These are phyloP conservation scores for Pseudorhiza aurosa DNA, from an alignment of 30 jellyfish, hydroid and myxozoan species.

Conservation along the genomic window DNA sequence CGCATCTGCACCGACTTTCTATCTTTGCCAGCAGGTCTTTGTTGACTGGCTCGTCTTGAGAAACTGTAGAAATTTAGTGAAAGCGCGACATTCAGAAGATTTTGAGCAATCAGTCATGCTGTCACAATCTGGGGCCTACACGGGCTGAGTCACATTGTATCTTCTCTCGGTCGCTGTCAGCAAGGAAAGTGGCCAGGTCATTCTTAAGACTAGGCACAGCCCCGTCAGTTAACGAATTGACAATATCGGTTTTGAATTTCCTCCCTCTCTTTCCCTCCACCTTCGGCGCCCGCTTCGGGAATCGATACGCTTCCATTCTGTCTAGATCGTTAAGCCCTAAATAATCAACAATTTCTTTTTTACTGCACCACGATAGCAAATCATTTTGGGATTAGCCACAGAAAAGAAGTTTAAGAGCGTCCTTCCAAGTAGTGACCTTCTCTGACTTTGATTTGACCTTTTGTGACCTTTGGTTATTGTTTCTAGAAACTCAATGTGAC, in stretches of 20 bases:
- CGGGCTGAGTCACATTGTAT: slow-evolving; percentile 25
- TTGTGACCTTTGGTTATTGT: too few relatives aligned
- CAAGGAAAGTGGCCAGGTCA: neutral
- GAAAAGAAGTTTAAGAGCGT: too few relatives aligned
- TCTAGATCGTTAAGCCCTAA: too few relatives aligned
- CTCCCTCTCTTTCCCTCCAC: too few relatives aligned
- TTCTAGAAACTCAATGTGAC: too few relatives aligned
- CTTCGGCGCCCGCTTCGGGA: too few relatives aligned
- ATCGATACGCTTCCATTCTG: too few relatives aligned
- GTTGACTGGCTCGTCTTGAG: slow-evolving; percentile 10
- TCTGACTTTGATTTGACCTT: too few relatives aligned
- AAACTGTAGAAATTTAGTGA: neutral
- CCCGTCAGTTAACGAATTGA: neutral
- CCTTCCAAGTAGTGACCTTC: too few relatives aligned
- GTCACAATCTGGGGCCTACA: slow-evolving; percentile 26
- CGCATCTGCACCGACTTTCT: neutral
- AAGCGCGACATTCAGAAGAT: slow-evolving; percentile 1
- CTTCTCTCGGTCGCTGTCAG: neutral
- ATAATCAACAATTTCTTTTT: too few relatives aligned
- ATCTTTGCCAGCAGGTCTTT: neutral
- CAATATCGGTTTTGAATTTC: neutral
- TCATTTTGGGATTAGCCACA: too few relatives aligned
- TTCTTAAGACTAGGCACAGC: neutral
- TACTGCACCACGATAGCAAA: too few relatives aligned
- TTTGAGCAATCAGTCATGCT: slow-evolving; percentile 26